Evolutionary conservation across 2,797 vertebrate species (phyloP), one percentile per base, ranked within the genome.

Genomic region (Protonibea diacanthus): DNA sequence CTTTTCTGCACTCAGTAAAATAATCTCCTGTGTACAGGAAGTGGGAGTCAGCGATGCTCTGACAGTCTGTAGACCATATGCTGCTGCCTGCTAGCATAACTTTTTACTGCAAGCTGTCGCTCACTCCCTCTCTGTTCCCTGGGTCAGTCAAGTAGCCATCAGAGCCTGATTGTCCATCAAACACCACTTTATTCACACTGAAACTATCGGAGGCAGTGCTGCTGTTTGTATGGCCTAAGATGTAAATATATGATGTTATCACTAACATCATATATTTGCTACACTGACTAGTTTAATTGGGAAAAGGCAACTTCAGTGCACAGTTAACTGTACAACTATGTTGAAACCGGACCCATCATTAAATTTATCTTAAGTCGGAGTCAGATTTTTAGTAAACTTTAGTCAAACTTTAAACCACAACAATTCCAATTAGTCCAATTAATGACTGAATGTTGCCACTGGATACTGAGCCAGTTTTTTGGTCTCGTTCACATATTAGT

Each of bases 31-130:
- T 70, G 75, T 44, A 66, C 79, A 49, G 60, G 49, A 71, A 62
- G 63, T 20, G 14, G 55, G 33, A 83, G 78, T 63, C 80, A 62
- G 65, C 5, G n/a, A 66, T 47, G 68, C 76, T 82, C 14, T 1
- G 83, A 86, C 89, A 79, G 76, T 85, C 82, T 89, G 88, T 79
- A 76, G 79, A 90, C 81, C 78, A 79, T 85, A 70, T 84, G 77
- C 25, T 75, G 79, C 76, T 62, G 75, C 72, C 42, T 62, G 81
- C 75, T 68, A 44, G 59, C 71, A 44, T 55, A 79, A 82, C 88
- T 80, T 90, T 85, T 89, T 90, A 86, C 82, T 42, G 82, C 82
- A 90, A 92, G 84, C 83, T 88, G 87, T 90, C 78, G 56, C 87
- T 91, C 79, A 65, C 59, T 78, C 61, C 76, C 69, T 82, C 78